Base-by-base conservation (phyloP, 1,140 invertebrate species). In the Campodea augens region DNA sequence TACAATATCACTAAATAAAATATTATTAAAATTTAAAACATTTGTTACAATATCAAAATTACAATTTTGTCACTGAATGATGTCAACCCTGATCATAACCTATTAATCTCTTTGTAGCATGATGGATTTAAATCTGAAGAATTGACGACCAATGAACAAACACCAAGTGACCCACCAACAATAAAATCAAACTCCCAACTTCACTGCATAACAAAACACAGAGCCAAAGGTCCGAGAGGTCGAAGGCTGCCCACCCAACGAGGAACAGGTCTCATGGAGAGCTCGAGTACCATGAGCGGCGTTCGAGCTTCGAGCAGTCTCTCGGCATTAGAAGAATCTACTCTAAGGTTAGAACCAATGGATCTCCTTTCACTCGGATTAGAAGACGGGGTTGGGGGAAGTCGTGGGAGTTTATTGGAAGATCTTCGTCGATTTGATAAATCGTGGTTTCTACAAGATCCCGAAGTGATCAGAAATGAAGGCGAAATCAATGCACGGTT, bases 201-300 rank as follows among this genome's bases (percentile, higher is more conserved):
- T 15, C 27, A 32, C 7, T 32, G 27, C 19, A 37, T 48, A 3
- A 54, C 54, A 1, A 54, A 52, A 37, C 43, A 52, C 19, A 36
- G 54, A 15, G 47, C 45, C 25, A 48, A 46, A 25, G 54, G 54
- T 19, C 54, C 54, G 5, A 46, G 48, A 32, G 54, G 54, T 20
- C 25, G 54, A 3, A 38, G 54, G 10, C 29, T 55, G 32, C 54
- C 54, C 1, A 46, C 37, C 24, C 32, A 46, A 13, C 24, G 44
- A 2, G 38, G 25, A 15, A 23, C 47, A 7, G 27, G 7, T 15
- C 7, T 10, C 7, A 7, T 15, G 27, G 27, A 32, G 27, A 15
- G 15, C 27, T 10, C 27, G 7, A 32, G 15, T 15, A 32, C 7
- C 27, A 32, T 10, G 27, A 7, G 7, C 7, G 7, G 27, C 7